Base-by-base conservation (phyloP, 2,113 vertebrate species). In the Bothrops jararaca region DNA sequence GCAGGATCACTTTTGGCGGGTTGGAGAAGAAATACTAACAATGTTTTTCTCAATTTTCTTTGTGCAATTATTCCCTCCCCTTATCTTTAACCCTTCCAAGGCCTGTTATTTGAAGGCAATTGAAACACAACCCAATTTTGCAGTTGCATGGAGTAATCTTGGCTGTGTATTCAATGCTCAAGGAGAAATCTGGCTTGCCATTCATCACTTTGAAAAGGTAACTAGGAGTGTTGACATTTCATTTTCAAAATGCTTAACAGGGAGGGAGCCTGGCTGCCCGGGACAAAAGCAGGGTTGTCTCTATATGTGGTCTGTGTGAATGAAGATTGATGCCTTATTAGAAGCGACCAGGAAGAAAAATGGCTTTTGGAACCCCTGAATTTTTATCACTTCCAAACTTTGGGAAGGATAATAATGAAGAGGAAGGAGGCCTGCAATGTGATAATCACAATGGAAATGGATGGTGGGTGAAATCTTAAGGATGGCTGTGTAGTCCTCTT, bases 101-200 rank as follows among this genome's bases (percentile, higher is more conserved):
- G 99, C 99, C 95, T 99, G 99, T 98, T 99, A 99, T 98, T 98
- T 99, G 98, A 99, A 99, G 98, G 99, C 99, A 97, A 99, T 99
- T 97, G 99, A 99, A 98, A 99, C 99, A 95, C 99, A 99, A 98
- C 99, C 99, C 96, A 99, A 99, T 98, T 99, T 99, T 98, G 99
- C 99, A 85, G 99, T 99, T 96, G 99, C 99, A 93, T 99, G 99
- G 99, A 99, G 99, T 98, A 99, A 99, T 97, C 98, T 99, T 97
- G 99, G 99, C 95, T 99, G 99, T 98, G 99, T 99, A 96, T 99
- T 99, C 97, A 99, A 99, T 97, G 99, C 99, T 94, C 99, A 99
- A 97, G 99, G 99, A 96, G 99, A 99, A 97, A 99, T 99, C 96
- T 99, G 99, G 99, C 97, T 99, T 91, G 99, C 99, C 89, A 99